These are phyloP conservation scores for Lytechinus variegatus DNA, from an alignment of 35 echinoderm and acorn worm species.

Conservation along the genomic window DNA sequence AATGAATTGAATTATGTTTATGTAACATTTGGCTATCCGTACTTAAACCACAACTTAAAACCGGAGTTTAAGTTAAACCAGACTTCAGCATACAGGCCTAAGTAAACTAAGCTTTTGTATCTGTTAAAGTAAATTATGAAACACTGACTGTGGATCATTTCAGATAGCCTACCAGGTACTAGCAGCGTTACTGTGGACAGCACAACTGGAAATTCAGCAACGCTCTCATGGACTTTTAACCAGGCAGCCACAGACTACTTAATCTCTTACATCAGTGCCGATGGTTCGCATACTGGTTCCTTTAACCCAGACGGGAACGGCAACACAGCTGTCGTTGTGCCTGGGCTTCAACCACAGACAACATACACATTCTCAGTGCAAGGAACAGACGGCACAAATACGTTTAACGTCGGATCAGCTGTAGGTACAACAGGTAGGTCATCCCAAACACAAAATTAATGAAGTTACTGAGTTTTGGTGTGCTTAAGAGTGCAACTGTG, in stretches of 20 bases:
- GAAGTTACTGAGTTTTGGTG: too few species aligned
- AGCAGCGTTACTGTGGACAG: background rate
- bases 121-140: background rate
- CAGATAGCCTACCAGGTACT: background rate
- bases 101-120: too few species aligned
- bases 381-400: background rate
- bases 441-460: too few species aligned
- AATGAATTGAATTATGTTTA: too few species aligned
- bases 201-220: background rate
- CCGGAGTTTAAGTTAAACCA: too few species aligned
- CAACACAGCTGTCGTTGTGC: background rate
- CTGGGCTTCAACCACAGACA: background rate
- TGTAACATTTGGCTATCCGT: too few species aligned
- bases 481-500: too few species aligned
- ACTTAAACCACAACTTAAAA: too few species aligned
- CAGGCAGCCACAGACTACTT: background rate
- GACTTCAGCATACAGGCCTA: too few species aligned
- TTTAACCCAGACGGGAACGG: background rate
- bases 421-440: background rate
- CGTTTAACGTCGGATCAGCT: background rate
- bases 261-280: conserved; percentile 43
- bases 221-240: background rate
- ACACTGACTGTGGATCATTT: background rate
- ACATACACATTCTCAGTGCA: conserved; percentile 30
- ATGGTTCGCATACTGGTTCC: background rate